These are phyloP conservation scores for Hoplodrina ambigua DNA, from an alignment of 2,888 invertebrate species.

Conservation along the genomic window DNA sequence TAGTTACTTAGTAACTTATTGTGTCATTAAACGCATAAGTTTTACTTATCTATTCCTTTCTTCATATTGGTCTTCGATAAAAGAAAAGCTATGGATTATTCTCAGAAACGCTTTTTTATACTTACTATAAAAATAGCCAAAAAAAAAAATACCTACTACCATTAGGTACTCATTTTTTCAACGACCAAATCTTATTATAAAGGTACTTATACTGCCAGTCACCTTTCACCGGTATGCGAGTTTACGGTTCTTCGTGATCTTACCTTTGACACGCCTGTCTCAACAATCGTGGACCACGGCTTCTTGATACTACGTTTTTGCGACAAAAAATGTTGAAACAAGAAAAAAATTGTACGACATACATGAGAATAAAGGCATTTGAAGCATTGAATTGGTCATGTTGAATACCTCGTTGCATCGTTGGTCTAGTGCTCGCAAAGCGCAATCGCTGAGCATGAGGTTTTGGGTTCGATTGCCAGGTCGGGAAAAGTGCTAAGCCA, in stretches of 20 bases:
- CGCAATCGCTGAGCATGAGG: no score
- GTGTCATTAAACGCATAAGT: no score
- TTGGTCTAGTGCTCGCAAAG: no score
- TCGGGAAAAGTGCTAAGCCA: no score
- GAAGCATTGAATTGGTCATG: not conserved
- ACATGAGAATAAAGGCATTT: conserved; percentile 7
- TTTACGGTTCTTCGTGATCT: conserved; percentile 58
- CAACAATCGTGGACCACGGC: conserved; percentile 59
- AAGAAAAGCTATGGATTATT: not conserved
- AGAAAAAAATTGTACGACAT: conserved; percentile 16
- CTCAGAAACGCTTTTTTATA: no score
- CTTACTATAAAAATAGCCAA: no score
- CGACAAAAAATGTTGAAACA: conserved; percentile 18
- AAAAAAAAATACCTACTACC: no score
- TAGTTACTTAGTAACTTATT: no score
- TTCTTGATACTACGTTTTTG: conserved; percentile 53
- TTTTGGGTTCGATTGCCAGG: no score
- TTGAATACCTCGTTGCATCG: not conserved
- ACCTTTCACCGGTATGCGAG: conserved; percentile 50
- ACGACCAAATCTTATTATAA: conserved; percentile 34
- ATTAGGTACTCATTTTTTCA: conserved; percentile 1
- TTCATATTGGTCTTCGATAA: not conserved
- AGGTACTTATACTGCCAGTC: conserved; percentile 38
- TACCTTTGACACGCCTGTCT: conserved; percentile 60
- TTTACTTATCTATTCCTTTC: no score